Base-by-base conservation (phyloP, 2,888 invertebrate genomes). In the Erebia epiphron region DNA sequence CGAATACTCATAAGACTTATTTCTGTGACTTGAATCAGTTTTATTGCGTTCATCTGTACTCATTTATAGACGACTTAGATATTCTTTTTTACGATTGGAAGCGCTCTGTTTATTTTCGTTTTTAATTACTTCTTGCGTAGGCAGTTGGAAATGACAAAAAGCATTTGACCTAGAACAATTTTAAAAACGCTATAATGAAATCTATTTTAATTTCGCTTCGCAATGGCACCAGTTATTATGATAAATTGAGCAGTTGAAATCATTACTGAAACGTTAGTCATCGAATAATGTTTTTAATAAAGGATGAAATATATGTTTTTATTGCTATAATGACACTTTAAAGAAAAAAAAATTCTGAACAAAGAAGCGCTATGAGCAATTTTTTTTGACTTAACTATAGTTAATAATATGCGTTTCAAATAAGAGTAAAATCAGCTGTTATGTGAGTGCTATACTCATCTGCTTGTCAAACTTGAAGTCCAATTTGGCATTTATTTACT, bases 71-170 rank as follows among this genome's bases (percentile, higher is more conserved):
- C 85, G 87, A 87, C 91, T 89, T 90, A 91, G 91, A 91, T 90
- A 90, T 87, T 87, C 87, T 92, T 92, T 92, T 92, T 93, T 92
- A 93, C 92, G 92, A 92, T 92, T 91, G 85, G 84, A 87, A 85
- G 86, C 90, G 91, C 84, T 90, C 87, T 91, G 93, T 93, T 94
- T 94, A 94, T 93, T 94, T 93, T 93, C 86, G 91, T 92, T 93
- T 94, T 94, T 93, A 94, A 93, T 94, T 93, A 93, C 93, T 89
- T 83, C 81, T 81, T 76, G 91, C 91, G 92, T 91, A 87, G 92
- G 92, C 77, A 77, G 86, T 78, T 88, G 83, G 85, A 89, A 88
- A 88, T 91, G 92, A 91, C 91, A 91, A 88, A 86, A 87, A 89
- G 86, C 84, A 83, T 84, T 86, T 80, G 83, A 82, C 80, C 80